Evolutionary conservation across 1,140 invertebrate genomes (phyloP).

Genomic region (Caligus rogercresseyi): DNA sequence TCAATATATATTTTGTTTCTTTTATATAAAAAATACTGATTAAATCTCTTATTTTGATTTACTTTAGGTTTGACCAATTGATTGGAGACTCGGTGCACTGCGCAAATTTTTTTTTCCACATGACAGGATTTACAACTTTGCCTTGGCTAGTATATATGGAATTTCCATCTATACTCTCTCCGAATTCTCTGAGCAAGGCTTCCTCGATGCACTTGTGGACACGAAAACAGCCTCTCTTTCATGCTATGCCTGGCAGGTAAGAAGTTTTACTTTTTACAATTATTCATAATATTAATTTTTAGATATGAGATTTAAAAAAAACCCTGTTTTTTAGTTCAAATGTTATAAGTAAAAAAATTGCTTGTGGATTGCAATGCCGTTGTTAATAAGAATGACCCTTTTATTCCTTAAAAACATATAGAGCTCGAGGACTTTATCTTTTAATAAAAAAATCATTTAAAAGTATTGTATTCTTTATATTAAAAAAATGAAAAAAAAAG

Average conservation of each 20-base stretch:
- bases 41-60: neutral
- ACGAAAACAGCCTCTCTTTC: neutral
- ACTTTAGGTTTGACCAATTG: neutral
- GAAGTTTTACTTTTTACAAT: neutral
- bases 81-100: slow-evolving; percentile 1
- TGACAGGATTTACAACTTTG: slow-evolving; percentile 18
- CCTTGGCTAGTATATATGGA: slow-evolving; percentile 10
- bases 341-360: too few species aligned
- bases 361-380: too few species aligned
- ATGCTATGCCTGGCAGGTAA: slow-evolving; percentile 11
- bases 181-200: slow-evolving; percentile 8
- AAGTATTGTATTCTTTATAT: too few species aligned
- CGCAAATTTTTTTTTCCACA: slow-evolving; percentile 13
- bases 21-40: too few species aligned
- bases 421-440: too few species aligned
- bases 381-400: too few species aligned
- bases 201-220: slow-evolving; percentile 6
- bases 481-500: too few species aligned
- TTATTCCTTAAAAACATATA: too few species aligned
- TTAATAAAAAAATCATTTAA: too few species aligned
- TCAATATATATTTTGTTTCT: too few species aligned
- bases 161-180: slow-evolving; percentile 6
- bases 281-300: neutral
- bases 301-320: too few species aligned
- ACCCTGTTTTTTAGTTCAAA: too few species aligned